phyloP scores from a whole-genome alignment of 2,113 vertebrate species.

The rabbit (Oryctolagus cuniculus) region mOryCun1.1 NC_091432.1:7362001-7362500 shows the following conservation, averaged over 20 bases:
- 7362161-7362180: background rate
- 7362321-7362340: background rate
- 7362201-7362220: conserved; percentile 8
- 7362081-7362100: background rate
- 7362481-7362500: background rate
- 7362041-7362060: background rate
- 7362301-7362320: background rate
- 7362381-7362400: background rate
- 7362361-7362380: conserved; percentile 46
- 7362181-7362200: background rate
- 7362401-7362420: background rate
- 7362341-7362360: background rate
- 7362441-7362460: background rate
- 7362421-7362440: background rate
- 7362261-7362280: background rate
- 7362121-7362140: background rate
- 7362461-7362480: background rate
- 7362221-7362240: background rate
- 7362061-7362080: background rate
- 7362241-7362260: background rate
- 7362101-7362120: background rate
- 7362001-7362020: conserved; percentile 57
- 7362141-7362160: background rate
- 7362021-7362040: background rate
- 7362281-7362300: background rate